These are phyloP conservation scores for Camarhynchus parvulus DNA, from an alignment of 2,113 vertebrate genomes.

Conservation along the genomic window DNA sequence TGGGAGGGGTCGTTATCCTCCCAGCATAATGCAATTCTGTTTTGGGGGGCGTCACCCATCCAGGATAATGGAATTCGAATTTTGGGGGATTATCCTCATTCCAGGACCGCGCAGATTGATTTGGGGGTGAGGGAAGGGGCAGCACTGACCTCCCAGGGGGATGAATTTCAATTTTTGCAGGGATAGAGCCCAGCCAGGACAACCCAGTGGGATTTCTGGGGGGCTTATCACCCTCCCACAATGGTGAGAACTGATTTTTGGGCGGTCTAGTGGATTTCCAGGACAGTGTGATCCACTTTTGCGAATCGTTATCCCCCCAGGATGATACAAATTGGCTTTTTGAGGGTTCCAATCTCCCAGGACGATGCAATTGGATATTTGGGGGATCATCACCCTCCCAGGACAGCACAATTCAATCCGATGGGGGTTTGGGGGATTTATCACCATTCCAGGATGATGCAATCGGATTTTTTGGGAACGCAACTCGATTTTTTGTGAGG, in stretches of 20 bases:
- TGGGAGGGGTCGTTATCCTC: accelerated
- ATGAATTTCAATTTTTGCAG: neutral
- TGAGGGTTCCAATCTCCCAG: too few species aligned
- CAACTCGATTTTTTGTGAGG: neutral
- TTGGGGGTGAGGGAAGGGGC: neutral
- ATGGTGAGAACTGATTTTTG: neutral
- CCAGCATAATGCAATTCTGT: accelerated
- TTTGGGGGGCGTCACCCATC: neutral
- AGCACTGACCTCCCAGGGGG: accelerated
- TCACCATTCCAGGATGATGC: neutral
- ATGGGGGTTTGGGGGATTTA: too few species aligned
- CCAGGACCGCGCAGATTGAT: neutral
- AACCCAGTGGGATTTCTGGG: neutral
- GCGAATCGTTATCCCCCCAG: too few species aligned
- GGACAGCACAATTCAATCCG: accelerated
- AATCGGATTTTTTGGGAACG: neutral
- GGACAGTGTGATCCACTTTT: accelerated
- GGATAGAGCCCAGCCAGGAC: neutral
- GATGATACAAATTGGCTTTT: neutral
- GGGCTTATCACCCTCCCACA: accelerated
- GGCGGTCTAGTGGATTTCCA: neutral
- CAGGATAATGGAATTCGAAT: neutral
- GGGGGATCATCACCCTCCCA: too few species aligned
- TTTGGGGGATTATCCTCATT: neutral
- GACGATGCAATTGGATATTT: neutral